Evolutionary conservation across 2,113 vertebrate species (phyloP).

Genomic region (Planiliza haematocheilus): DNA sequence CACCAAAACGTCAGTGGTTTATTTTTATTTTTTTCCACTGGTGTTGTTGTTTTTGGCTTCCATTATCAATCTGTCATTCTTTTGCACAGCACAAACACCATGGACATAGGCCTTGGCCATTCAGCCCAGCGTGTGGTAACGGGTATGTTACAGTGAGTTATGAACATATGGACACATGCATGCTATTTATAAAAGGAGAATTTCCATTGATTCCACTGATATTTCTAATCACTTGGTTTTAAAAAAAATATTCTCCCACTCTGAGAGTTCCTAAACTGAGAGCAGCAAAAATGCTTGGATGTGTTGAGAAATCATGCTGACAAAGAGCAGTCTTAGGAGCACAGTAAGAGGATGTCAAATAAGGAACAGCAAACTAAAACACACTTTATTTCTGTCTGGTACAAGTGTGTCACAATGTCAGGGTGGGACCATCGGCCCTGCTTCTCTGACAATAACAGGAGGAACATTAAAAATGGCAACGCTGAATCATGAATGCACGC

Average conservation of each 20-base stretch:
- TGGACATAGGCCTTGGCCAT: conserved; percentile 1
- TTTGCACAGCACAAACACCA: conserved; percentile 17
- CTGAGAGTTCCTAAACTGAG: conserved; percentile 26
- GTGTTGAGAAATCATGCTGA: conserved; percentile 70
- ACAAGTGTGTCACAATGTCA: conserved; percentile 74
- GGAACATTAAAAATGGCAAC: conserved; percentile 19
- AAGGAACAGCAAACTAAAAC: conserved; percentile 76
- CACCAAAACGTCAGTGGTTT: conserved; percentile 1
- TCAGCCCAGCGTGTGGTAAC: not conserved
- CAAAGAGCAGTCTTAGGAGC: conserved; percentile 51
- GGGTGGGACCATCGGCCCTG: conserved; percentile 38
- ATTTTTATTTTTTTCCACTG: conserved; percentile 4
- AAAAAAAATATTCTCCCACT: no score
- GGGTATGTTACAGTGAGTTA: conserved; percentile 1
- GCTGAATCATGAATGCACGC: not conserved
- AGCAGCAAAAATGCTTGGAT: conserved; percentile 41
- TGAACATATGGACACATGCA: not conserved
- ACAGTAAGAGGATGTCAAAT: conserved; percentile 82
- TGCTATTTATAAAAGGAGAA: no score
- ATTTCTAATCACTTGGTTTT: no score
- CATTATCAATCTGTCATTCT: conserved; percentile 48
- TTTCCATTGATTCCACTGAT: no score
- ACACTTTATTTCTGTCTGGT: conserved; percentile 76
- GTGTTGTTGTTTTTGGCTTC: conserved; percentile 15
- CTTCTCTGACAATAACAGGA: conserved; percentile 31